Evolutionary conservation across 1,140 invertebrate species (phyloP), one percentile per base, ranked within the genome.

Genomic region (Eupeodes corollae): DNA sequence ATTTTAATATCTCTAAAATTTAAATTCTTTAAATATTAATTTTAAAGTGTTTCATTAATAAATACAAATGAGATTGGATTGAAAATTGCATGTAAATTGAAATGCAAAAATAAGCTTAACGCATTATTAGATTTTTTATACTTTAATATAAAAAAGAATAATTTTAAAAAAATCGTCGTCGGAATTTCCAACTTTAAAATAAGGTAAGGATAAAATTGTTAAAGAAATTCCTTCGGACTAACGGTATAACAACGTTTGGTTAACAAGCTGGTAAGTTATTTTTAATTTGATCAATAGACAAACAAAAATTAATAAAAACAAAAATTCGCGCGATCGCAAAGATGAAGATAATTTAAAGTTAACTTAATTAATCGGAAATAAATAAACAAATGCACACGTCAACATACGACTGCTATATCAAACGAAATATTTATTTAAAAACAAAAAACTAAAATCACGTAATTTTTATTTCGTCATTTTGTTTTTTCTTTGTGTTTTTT

Each of bases 191-290:
- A 47, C 50, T 37, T 45, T 45, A 47, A 46, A 18, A 30, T 42
- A 41, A 67, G 63, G 63, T 67, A 67, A 67, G 63, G 56, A 57
- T 51, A 49, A 47, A 50, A 26, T 57, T 41, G 45, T 38, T 58
- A 49, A 57, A 40, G 47, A 52, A 53, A 56, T 58, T 49, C 53
- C 52, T 51, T 52, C 58, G 59, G 61, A 66, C 50, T 49, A 53
- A 48, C 52, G 43, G 52, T 57, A 66, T 63, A 66, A 62, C 61
- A 66, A 66, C 61, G 56, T 66, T 56, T 66, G 50, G 41, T 26
- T 52, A 46, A 41, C 33, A 35, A 52, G 44, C 51, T 67, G 63
- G 63, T 67, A 67, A 67, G 63, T 67, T 58, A 39, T 34, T 52
- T 57, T 49, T 62, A 60, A 58, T 59, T 55, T 58, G 58, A 62